A percentile compares a stretch with the other conserved stretches of the same genome.
Conservation (phyloP, 2,113 vertebrate genomes). For the Falco punctatus region DNA sequence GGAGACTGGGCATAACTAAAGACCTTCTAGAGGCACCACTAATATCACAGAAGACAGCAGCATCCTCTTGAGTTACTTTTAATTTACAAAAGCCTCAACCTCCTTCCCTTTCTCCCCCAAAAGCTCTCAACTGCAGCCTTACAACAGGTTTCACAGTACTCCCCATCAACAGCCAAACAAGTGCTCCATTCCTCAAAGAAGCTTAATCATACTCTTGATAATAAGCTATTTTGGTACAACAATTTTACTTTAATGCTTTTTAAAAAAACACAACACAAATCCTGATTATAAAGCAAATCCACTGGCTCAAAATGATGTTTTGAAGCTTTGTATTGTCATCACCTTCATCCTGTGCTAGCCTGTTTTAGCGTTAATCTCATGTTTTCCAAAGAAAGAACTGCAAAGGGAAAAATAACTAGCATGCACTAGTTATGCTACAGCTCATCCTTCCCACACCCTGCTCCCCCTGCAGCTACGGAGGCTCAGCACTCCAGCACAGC, state of each 20-base stretch:
- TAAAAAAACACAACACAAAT: not conserved
- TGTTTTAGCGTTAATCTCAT: slow-evolving; percentile 25
- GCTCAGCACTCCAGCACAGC: not conserved
- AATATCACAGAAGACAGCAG: not conserved
- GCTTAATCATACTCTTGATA: not conserved
- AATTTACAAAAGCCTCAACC: not conserved
- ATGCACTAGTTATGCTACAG: not conserved
- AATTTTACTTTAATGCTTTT: not conserved
- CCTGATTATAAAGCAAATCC: not conserved
- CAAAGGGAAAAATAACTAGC: not conserved
- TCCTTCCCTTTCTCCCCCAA: not conserved
- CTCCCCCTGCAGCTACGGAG: not conserved
- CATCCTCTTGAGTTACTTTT: not conserved
- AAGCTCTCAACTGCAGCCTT: not conserved
- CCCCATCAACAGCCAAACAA: not conserved
- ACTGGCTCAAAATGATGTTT: not conserved
- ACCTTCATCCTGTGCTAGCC: slow-evolving; percentile 13
- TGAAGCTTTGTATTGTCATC: not conserved
- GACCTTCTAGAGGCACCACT: not conserved
- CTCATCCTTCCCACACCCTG: not conserved
- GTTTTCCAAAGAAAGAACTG: not conserved
- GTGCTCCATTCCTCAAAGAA: not conserved
- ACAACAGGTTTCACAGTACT: not conserved
- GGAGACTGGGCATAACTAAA: not conserved
- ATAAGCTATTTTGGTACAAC: not conserved